Conservation (phyloP, 2,797 vertebrate species). For the Sebastes aleutianus region DNA sequence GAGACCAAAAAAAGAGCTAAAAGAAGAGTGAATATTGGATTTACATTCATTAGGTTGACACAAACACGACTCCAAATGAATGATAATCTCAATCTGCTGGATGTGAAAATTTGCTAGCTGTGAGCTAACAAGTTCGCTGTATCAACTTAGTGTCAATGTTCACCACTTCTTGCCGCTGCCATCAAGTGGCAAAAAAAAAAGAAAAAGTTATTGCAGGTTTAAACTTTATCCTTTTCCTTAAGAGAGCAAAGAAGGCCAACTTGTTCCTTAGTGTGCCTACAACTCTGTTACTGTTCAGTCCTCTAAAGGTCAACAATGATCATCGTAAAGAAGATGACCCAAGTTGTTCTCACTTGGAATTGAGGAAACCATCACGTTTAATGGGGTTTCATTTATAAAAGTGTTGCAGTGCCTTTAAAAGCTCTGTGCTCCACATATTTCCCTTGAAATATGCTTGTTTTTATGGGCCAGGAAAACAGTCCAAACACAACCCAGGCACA, state of each 20-base stretch:
- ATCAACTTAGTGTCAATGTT: too few relatives aligned
- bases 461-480: slow-evolving; percentile 37
- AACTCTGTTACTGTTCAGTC: background rate
- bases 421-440: slow-evolving; percentile 16
- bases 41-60: too few relatives aligned
- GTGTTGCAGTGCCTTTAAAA: slow-evolving; percentile 8
- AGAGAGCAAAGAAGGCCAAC: background rate
- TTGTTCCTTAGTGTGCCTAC: background rate
- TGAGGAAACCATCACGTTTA: slow-evolving; percentile 14
- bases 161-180: background rate
- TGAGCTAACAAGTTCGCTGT: too few relatives aligned
- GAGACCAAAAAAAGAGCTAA: too few relatives aligned
- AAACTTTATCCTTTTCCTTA: background rate
- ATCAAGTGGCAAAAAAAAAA: background rate
- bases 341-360: slow-evolving; percentile 28
- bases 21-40: too few relatives aligned
- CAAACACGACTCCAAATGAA: too few relatives aligned
- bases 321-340: slow-evolving; percentile 2
- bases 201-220: background rate
- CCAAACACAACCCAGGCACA: slow-evolving; percentile 38
- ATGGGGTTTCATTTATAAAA: slow-evolving; percentile 13
- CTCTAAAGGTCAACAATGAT: slow-evolving; percentile 15
- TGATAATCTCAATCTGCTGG: too few relatives aligned
- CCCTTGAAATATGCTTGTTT: slow-evolving; percentile 35
- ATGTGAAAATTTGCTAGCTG: too few relatives aligned